Percentiles rank a stretch among this genome's conserved stretches.
These are phyloP conservation scores for Drosophila anceps DNA, from an alignment of 2,888 invertebrate genomes.

Conservation along the genomic window DNA sequence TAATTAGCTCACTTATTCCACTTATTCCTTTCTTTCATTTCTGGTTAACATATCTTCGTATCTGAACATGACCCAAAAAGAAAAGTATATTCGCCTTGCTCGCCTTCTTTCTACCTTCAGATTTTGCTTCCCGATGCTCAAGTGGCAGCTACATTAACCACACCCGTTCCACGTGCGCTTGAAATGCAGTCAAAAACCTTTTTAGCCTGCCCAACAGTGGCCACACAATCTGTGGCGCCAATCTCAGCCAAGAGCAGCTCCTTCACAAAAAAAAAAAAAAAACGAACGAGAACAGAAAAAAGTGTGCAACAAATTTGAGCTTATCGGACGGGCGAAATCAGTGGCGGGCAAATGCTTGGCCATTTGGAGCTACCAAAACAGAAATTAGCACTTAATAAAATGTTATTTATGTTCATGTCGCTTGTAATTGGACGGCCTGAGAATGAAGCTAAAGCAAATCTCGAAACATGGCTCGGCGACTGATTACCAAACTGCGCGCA, in stretches of 20 bases:
- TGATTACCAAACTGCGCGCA: constrained; percentile 62
- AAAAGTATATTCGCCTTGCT: background rate
- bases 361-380: constrained; percentile 59
- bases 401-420: constrained; percentile 71
- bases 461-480: constrained; percentile 39
- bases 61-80: background rate
- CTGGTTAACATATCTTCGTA: background rate
- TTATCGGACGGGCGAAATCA: constrained; percentile 57
- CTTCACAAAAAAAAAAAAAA: constrained; percentile 9
- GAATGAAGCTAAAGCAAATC: constrained; percentile 28
- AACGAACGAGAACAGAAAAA: background rate
- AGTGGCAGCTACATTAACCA: constrained; percentile 17
- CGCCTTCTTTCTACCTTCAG: background rate
- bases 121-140: background rate
- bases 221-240: constrained; percentile 47
- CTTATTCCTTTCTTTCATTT: background rate
- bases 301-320: constrained; percentile 44
- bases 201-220: constrained; percentile 3
- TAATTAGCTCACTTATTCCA: background rate
- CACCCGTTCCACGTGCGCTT: constrained; percentile 4
- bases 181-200: background rate
- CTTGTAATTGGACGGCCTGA: constrained; percentile 64
- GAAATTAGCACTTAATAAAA: constrained; percentile 80
- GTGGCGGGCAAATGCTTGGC: constrained; percentile 38
- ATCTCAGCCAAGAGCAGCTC: constrained; percentile 35